Evolutionary conservation across 2,797 vertebrate species (phyloP).

Genomic region (Brachymystax lenok): DNA sequence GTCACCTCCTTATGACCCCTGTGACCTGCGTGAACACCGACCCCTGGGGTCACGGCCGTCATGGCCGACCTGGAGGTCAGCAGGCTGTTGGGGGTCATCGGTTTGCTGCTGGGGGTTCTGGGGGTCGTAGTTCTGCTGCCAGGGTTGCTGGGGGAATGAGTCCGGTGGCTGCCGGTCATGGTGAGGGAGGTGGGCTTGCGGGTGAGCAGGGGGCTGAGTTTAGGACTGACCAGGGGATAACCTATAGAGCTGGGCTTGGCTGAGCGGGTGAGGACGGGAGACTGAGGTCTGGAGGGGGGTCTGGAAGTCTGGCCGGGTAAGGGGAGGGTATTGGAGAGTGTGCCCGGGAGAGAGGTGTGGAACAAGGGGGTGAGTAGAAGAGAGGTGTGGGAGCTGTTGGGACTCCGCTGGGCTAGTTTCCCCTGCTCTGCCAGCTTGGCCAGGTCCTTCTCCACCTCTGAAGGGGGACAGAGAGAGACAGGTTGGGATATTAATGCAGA

Average conservation of each 20-base stretch:
- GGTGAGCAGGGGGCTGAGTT: conserved; percentile 69
- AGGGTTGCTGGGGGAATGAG: conserved; percentile 74
- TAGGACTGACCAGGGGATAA: conserved; percentile 76
- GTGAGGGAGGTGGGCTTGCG: conserved; percentile 72
- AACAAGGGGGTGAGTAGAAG: conserved; percentile 64
- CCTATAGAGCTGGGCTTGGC: conserved; percentile 69
- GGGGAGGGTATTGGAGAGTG: conserved; percentile 64
- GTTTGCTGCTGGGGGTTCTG: conserved; percentile 76
- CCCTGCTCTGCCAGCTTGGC: conserved; percentile 83
- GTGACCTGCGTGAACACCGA: not conserved
- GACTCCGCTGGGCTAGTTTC: conserved; percentile 76
- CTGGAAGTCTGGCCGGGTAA: conserved; percentile 67
- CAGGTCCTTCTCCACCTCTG: conserved; percentile 88
- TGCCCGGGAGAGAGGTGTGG: conserved; percentile 59
- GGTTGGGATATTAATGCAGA: not conserved
- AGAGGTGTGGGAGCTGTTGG: conserved; percentile 73
- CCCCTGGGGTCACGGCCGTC: conserved; percentile 66
- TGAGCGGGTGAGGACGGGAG: conserved; percentile 62
- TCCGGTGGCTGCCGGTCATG: conserved; percentile 47
- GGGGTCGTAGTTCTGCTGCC: conserved; percentile 70
- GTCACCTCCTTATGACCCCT: conserved; percentile 77
- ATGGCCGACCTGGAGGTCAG: conserved; percentile 50
- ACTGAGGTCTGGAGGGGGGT: conserved; percentile 74
- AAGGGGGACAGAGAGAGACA: conserved; percentile 18
- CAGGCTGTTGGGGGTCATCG: conserved; percentile 80